Base-by-base conservation (phyloP, 2,113 vertebrate species). In the Vidua macroura region DNA sequence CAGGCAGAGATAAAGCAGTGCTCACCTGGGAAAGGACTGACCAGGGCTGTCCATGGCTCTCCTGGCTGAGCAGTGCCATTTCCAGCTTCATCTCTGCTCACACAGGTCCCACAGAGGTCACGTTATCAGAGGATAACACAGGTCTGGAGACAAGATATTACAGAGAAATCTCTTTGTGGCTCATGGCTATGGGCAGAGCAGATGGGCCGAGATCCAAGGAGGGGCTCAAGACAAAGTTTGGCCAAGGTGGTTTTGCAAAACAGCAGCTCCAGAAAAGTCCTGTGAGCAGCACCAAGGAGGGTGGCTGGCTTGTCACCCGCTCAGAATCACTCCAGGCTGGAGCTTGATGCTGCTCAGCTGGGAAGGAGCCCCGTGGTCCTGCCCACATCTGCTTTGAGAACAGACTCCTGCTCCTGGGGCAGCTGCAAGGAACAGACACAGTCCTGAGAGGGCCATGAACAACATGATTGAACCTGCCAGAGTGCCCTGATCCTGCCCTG, bases 111-210 rank as follows among this genome's bases (percentile, higher is more conserved):
- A 59, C 67, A 37, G 20, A 39, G n/a, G 60, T 35, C 3, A 0
- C 5, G 33, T 9, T 72, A 9, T 39, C 39, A 39, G 44, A 68
- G 33, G 20, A 9, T 37, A 53, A 22, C 27, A 2, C 5, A 8
- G 33, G 7, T 25, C 51, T 53, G n/a, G n/a, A 53, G 17, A 44
- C 0, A 0, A 0, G 16, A 66, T 24, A n/a, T 14, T 52, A 41
- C 21, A 41, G 31, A 58, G 60, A 27, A 90, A 85, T 31, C 60
- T 14, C 30, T 44, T 20, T 6, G 11, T 62, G 41, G 51, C 20
- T 49, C 7, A 9, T 30, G 80, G 41, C 72, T 76, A 1, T 37
- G 1, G 3, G 63, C 67, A 68, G 63, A 92, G 76, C 37, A 56
- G 28, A 22, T 28, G 48, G 11, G 19, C 55, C 2, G 1, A 89